A percentile compares a stretch with the other conserved stretches of the same genome.
These are phyloP conservation scores for Phymorhynchus buccinoides DNA, from an alignment of 1,140 invertebrate genomes.

Conservation along the genomic window DNA sequence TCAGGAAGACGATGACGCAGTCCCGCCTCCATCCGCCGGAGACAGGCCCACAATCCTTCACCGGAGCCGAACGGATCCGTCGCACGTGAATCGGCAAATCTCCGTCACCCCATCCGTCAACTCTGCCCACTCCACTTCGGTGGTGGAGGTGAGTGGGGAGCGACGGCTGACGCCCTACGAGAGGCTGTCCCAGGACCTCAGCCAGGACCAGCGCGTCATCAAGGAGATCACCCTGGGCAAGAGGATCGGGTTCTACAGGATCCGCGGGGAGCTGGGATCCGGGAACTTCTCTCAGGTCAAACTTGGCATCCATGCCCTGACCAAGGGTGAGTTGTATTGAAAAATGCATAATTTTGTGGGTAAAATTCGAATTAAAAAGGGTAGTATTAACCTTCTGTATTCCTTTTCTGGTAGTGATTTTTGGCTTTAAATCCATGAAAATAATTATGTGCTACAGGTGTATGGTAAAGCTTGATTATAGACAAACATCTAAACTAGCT, in stretches of 20 bases:
- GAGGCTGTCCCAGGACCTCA: conserved; percentile 61
- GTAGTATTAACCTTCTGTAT: no score
- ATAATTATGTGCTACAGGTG: no score
- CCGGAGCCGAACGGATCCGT: conserved; percentile 41
- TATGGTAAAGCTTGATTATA: no score
- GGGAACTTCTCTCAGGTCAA: conserved; percentile 94
- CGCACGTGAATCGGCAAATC: background rate
- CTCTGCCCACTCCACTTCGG: conserved; percentile 9
- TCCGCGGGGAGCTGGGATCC: conserved; percentile 83
- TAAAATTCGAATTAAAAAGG: no score
- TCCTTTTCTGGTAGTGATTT: no score
- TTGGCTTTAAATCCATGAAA: no score
- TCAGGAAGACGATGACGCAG: background rate
- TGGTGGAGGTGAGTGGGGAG: conserved; percentile 31
- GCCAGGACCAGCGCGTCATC: conserved; percentile 75
- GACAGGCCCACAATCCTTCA: background rate
- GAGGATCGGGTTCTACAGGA: conserved; percentile 81
- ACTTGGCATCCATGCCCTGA: conserved; percentile 86
- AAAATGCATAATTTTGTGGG: no score
- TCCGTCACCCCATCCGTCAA: background rate
- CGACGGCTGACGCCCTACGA: conserved; percentile 61
- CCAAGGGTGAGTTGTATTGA: conserved; percentile 84
- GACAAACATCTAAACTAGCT: no score
- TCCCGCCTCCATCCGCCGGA: background rate
- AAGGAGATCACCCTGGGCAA: conserved; percentile 79